Conservation (phyloP, 2,797 vertebrate species). For the Apogon hyalosoma region DNA sequence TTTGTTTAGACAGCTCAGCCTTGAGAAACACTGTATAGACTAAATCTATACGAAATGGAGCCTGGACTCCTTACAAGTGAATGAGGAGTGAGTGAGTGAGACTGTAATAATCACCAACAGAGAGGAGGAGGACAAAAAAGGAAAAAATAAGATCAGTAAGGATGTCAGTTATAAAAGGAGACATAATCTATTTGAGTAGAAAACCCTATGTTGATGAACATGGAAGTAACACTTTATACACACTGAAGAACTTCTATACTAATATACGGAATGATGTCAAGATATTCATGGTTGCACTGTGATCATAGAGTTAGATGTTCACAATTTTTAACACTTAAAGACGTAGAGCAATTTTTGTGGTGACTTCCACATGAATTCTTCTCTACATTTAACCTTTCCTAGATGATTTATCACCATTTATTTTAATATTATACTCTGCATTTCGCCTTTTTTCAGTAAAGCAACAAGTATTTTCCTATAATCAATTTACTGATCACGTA, state of each 20-base stretch:
- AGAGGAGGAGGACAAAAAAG: not conserved
- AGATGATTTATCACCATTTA: too few species aligned
- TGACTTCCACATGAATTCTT: too few species aligned
- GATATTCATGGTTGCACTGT: not conserved
- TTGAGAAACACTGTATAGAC: constrained; percentile 64
- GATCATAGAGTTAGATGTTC: not conserved
- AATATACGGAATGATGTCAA: not conserved
- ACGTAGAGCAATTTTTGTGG: too few species aligned
- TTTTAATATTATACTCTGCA: too few species aligned
- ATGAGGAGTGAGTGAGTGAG: constrained; percentile 54
- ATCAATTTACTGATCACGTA: too few species aligned
- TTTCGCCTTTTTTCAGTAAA: too few species aligned
- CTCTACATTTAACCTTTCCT: too few species aligned
- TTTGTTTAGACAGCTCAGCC: constrained; percentile 70
- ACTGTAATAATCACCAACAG: constrained; percentile 24
- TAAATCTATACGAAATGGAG: constrained; percentile 65
- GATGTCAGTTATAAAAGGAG: not conserved
- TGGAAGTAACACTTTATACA: not conserved
- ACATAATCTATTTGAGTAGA: too few species aligned
- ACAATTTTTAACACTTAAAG: not conserved
- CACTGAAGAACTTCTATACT: not conserved
- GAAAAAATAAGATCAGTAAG: not conserved
- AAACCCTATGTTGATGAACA: constrained; percentile 8
- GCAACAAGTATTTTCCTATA: too few species aligned
- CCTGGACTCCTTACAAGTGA: constrained; percentile 53